Evolutionary conservation across 2,797 vertebrate species (phyloP).

Genomic region (Crotalus adamanteus): DNA sequence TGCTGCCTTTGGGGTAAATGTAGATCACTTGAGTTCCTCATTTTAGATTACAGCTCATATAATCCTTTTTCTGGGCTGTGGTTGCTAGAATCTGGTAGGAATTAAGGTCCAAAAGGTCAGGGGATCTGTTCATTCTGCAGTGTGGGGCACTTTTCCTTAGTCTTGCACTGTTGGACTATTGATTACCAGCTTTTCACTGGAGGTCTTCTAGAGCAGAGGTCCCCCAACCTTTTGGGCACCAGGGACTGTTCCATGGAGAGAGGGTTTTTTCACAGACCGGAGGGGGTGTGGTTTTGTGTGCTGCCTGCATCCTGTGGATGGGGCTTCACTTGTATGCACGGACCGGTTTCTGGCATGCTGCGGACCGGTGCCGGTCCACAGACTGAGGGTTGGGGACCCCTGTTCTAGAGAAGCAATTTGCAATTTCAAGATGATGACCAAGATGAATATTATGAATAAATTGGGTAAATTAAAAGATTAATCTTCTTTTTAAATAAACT

Average conservation of each 20-base stretch:
- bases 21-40: neutral
- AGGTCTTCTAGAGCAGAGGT: neutral
- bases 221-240: too few species aligned
- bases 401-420: neutral
- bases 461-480: neutral
- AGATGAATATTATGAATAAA: neutral
- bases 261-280: too few species aligned
- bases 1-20: neutral
- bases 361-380: too few species aligned
- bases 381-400: too few species aligned
- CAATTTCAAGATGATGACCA: neutral
- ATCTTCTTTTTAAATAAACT: neutral
- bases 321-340: too few species aligned
- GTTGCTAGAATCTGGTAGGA: neutral
- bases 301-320: too few species aligned
- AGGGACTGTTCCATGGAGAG: too few species aligned
- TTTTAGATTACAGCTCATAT: neutral
- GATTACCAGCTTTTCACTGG: neutral
- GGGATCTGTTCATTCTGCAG: neutral
- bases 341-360: too few species aligned
- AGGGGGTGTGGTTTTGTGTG: too few species aligned
- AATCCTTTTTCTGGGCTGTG: neutral
- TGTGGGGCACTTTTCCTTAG: neutral
- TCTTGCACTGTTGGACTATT: neutral
- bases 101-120: neutral